Evolutionary conservation across 2,797 vertebrate species (phyloP).

Genomic region (Eulemur rubriventer): DNA sequence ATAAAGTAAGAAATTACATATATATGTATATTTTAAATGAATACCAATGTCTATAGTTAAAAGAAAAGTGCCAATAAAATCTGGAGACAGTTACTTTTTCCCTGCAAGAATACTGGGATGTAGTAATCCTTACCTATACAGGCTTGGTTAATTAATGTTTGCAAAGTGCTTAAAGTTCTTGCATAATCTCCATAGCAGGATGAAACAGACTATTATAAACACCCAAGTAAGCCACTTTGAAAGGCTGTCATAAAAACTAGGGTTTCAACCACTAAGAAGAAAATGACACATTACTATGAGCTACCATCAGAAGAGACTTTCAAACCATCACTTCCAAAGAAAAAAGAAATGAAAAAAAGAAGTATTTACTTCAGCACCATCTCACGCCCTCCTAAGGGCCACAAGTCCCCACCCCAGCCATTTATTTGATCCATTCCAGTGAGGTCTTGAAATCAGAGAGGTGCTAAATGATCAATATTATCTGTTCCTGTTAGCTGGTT

Average conservation of each 20-base stretch:
- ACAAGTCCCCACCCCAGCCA: not conserved
- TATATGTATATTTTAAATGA: constrained; percentile 63
- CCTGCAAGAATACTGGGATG: not conserved
- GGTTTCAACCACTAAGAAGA: not conserved
- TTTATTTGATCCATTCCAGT: not conserved
- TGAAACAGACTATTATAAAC: not conserved
- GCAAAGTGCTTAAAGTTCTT: constrained; percentile 3
- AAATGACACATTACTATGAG: not conserved
- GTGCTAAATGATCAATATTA: not conserved
- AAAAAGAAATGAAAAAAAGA: not conserved
- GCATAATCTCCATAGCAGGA: constrained; percentile 18
- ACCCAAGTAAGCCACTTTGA: not conserved
- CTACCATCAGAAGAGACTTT: constrained; percentile 9
- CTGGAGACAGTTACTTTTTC: constrained; percentile 32
- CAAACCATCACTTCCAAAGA: not conserved
- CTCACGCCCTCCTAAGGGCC: not conserved
- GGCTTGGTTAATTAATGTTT: constrained; percentile 63
- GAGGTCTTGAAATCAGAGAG: not conserved
- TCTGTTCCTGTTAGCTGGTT: not conserved
- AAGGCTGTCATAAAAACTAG: not conserved
- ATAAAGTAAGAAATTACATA: constrained; percentile 57
- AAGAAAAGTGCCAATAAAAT: constrained; percentile 63
- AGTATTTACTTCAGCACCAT: not conserved
- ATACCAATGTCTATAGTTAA: constrained; percentile 45
- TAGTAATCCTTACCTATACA: constrained; percentile 40